These are phyloP conservation scores for Trissolcus brochymenae DNA, from an alignment of 2,888 invertebrate genomes.

Conservation along the genomic window DNA sequence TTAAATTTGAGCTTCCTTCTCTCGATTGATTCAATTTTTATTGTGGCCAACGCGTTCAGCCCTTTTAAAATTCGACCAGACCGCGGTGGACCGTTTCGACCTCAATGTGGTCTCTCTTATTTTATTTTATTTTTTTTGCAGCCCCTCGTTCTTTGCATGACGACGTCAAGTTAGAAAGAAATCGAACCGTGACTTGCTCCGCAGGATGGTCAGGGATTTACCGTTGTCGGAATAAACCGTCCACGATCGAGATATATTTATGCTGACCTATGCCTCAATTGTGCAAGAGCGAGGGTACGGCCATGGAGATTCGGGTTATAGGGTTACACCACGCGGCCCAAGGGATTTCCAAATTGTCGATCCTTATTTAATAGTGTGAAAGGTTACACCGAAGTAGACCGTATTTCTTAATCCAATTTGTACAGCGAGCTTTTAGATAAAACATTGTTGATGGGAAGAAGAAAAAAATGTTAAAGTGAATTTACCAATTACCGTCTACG, in stretches of 20 bases:
- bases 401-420: constrained; percentile 4
- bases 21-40: constrained; percentile 58
- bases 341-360: constrained; percentile 23
- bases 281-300: constrained; percentile 12
- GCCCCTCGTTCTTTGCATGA: constrained; percentile 32
- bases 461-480: not conserved
- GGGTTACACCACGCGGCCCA: constrained; percentile 18
- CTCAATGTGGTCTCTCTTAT: constrained; percentile 12
- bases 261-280: constrained; percentile 41
- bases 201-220: constrained; percentile 39
- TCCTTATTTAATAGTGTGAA: constrained; percentile 24
- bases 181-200: constrained; percentile 34
- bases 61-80: constrained; percentile 49
- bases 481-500: not conserved
- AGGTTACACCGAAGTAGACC: constrained; percentile 8
- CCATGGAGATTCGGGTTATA: constrained; percentile 32
- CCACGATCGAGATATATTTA: constrained; percentile 19
- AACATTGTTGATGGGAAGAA: not conserved
- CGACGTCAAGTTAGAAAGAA: constrained; percentile 34
- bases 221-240: constrained; percentile 23
- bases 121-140: not conserved
- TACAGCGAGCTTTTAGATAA: not conserved
- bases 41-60: constrained; percentile 50
- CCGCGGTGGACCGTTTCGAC: constrained; percentile 37
- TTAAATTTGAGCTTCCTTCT: constrained; percentile 49